Evolutionary conservation across 2,888 invertebrate genomes (phyloP), one percentile per base, ranked within the genome.

Genomic region (Acronicta alni): DNA sequence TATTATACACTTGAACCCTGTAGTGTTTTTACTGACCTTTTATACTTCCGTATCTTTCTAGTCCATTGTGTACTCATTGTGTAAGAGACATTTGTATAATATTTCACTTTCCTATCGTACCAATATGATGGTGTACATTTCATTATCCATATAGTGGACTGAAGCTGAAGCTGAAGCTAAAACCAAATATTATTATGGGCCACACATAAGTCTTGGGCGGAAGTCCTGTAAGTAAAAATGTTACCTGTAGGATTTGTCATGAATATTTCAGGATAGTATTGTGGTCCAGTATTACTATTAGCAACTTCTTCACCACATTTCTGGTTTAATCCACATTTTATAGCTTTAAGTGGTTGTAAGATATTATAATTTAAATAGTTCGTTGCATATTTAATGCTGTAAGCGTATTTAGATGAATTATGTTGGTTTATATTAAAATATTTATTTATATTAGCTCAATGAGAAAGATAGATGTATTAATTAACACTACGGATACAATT

Each of bases 1-100:
- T 90, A 90, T 85, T 88, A 85, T 90, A 90, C 83, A 90, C 84
- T 81, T 87, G 88, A 84, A 72, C 79, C 89, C 89, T 76, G 86
- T 92, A 92, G 92, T 89, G 82, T 93, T 93, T 93, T 89, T 92
- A 92, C 90, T 81, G 84, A 89, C 88, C 88, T 93, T 92, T 93
- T 91, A 86, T 92, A 92, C 92, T 89, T 91, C 88, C 77, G 75
- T 82, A 84, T 83, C 81, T 86, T 85, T 87, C 79, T 86, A 81
- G 72, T 67, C 70, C 75, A 78, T 79, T 73, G 72, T 84, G 73
- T 79, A 83, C 62, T 74, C 55, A 63, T 57, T 44, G 55, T 64
- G 14, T 66, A 73, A 51, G 46, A 59, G 26, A 58, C 23, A 72
- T 60, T 61, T 72, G 54, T 68, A 62, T 57, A 56, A 53, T 64